Conservation (phyloP, 2,888 invertebrate species). For the Yponomeuta cagnagella region DNA sequence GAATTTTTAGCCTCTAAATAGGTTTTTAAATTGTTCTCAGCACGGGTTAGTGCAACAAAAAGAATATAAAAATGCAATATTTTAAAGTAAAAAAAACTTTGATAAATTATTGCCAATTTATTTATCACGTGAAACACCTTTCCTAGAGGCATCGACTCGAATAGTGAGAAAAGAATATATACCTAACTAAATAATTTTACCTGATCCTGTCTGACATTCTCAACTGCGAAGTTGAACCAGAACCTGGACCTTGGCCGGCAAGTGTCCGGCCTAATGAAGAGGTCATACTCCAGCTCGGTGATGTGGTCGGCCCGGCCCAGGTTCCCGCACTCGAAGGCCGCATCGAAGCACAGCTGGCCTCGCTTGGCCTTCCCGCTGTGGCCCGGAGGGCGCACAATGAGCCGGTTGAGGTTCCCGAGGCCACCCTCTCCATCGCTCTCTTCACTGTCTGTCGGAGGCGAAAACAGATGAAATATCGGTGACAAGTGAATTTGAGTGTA, state of each 20-base stretch:
- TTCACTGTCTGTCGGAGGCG: conserved; percentile 81
- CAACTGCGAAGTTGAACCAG: conserved; percentile 99
- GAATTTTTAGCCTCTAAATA: no score
- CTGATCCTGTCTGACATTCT: conserved; percentile 95
- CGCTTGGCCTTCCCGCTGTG: conserved; percentile 97
- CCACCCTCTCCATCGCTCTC: conserved; percentile 96
- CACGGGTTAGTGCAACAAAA: no score
- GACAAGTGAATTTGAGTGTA: no score
- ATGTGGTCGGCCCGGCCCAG: conserved; percentile 96
- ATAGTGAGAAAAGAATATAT: no score
- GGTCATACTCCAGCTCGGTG: conserved; percentile 96
- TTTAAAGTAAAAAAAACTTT: no score
- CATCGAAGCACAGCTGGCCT: conserved; percentile 97
- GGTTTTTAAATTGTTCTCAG: no score
- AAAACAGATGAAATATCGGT: neutral
- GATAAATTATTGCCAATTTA: no score
- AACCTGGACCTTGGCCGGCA: conserved; percentile 94
- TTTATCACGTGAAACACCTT: no score
- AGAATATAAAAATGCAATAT: no score
- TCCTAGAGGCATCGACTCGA: no score
- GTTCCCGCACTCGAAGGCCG: conserved; percentile 97
- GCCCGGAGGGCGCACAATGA: conserved; percentile 91
- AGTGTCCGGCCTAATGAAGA: conserved; percentile 96
- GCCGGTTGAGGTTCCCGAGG: conserved; percentile 91
- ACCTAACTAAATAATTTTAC: conserved; percentile 47